A percentile compares a stretch with the other conserved stretches of the same genome.
These are phyloP conservation scores for Macrochelys suwanniensis DNA, from an alignment of 2,797 vertebrate species.

Conservation along the genomic window DNA sequence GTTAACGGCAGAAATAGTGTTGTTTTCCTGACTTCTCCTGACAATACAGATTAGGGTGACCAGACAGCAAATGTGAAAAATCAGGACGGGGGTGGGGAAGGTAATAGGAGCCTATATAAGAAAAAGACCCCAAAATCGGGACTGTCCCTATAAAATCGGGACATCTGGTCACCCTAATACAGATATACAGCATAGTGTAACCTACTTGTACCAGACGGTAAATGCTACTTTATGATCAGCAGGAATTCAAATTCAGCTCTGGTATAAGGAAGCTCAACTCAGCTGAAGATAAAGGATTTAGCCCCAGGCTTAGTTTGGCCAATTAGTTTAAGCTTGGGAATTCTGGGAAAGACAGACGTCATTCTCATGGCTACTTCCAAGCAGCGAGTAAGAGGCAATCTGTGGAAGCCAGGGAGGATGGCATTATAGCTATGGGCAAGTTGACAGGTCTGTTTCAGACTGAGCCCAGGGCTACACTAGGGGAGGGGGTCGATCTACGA, in stretches of 20 bases:
- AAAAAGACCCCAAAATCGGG: too few relatives aligned
- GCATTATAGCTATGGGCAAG: background rate
- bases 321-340: background rate
- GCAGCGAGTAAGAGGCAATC: background rate
- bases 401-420: fast-evolving
- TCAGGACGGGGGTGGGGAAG: too few relatives aligned
- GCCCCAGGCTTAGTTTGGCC: background rate
- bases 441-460: background rate
- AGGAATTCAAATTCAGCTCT: background rate
- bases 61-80: too few relatives aligned
- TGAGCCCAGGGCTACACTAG: too few relatives aligned
- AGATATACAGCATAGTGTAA: background rate
- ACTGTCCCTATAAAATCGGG: too few relatives aligned
- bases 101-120: too few relatives aligned
- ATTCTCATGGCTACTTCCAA: background rate
- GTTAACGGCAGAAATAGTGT: background rate
- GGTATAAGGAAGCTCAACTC: background rate
- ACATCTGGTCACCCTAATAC: background rate
- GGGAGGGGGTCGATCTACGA: too few relatives aligned
- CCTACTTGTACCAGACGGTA: background rate
- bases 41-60: too few relatives aligned
- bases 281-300: background rate
- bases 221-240: background rate
- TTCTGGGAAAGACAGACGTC: background rate
- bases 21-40: background rate